Evolutionary conservation across 2,888 invertebrate species (phyloP), one percentile per base, ranked within the genome.

Genomic region (Cinara cedri): DNA sequence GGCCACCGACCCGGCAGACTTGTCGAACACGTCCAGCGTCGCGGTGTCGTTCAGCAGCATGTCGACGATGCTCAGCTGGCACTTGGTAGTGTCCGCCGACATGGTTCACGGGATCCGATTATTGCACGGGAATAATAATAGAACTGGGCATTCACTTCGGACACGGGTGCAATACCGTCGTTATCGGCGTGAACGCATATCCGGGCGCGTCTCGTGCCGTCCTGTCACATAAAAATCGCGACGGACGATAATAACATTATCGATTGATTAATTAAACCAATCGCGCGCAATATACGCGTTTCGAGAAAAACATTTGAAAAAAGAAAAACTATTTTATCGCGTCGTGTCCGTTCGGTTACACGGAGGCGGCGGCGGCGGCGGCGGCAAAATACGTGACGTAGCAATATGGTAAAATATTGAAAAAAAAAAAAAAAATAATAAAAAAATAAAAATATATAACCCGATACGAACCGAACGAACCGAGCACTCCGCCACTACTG

Each of bases 1-100:
- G 0, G 26, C 1, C 3, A 19, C 34, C 34, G 62, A 8, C 14
- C 13, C 55, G 51, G 74, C 13, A 2, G 54, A 19, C 21, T 49
- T 62, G 0, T 57, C 68, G 26, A 76, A 57, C 3, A 14, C 76
- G 57, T 70, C 78, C 60, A 78, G 21, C 51, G 19, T 13, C 21
- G 21, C 16, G 11, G 78, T n/a, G 42, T 78, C 78, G 60, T 78
- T 62, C 34, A 78, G 78, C 70, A 78, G 42, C 68, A 78, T 62
- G 24, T 78, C 78, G 4, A 78, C 78, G 16, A 78, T 78, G 42
- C 60, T 78, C 68, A 78, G 11, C 49, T 19, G 57, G 24, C 60
- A 9, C 55, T 60, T 70, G 46, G 34, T 4, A 21, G 68, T 49
- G n/a, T 54, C 34, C 34, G 24, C 26, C 19, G 60, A 51, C 63